Percentiles rank a stretch among this genome's conserved stretches.
Evolutionary conservation across 2,888 invertebrate species (phyloP).

Genomic region (Caenorhabditis doughertyi): DNA sequence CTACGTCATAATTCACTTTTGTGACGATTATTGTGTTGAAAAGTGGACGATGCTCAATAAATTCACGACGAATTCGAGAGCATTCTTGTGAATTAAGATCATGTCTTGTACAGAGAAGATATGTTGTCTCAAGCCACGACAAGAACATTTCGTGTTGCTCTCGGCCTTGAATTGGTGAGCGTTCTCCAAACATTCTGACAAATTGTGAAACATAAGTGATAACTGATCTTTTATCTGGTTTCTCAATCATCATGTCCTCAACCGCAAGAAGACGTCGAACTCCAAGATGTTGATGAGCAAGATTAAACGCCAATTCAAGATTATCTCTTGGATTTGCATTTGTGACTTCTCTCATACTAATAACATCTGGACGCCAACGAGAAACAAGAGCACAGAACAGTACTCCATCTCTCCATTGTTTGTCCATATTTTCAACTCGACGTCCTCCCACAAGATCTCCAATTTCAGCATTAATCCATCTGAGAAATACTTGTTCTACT

Average conservation of each 20-base stretch:
- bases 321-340: constrained; percentile 77
- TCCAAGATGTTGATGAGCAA: constrained; percentile 80
- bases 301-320: constrained; percentile 80
- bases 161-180: constrained; percentile 67
- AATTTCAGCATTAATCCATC: constrained; percentile 81
- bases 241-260: constrained; percentile 80
- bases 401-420: constrained; percentile 82
- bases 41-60: constrained; percentile 75
- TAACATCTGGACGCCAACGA: constrained; percentile 80
- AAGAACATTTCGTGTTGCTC: constrained; percentile 70
- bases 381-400: constrained; percentile 81
- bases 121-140: constrained; percentile 71
- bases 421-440: constrained; percentile 81
- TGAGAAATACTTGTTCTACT: constrained; percentile 79
- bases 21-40: constrained; percentile 75
- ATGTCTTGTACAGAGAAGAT: constrained; percentile 50
- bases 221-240: constrained; percentile 82
- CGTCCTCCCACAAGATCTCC: constrained; percentile 69
- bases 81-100: constrained; percentile 65
- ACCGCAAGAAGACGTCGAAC: constrained; percentile 77
- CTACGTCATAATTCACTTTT: constrained; percentile 72
- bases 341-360: constrained; percentile 78
- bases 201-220: constrained; percentile 83
- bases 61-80: constrained; percentile 75
- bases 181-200: constrained; percentile 74